phyloP scores from a whole-genome alignment of 2,113 vertebrate species.

The Emydura subglobosa region DNA sequence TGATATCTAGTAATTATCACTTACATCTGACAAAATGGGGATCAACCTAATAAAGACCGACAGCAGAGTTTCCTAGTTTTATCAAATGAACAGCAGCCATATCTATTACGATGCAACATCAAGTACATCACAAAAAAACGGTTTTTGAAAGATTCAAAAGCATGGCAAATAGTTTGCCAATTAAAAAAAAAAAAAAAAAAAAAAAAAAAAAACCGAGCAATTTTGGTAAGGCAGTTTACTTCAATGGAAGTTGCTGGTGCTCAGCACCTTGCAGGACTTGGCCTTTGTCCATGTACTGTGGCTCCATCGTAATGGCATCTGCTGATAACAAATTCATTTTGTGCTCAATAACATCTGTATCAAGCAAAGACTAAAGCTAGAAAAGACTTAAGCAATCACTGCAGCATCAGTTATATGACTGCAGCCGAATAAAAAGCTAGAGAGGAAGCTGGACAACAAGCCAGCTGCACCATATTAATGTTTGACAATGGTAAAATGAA shows the following conservation, averaged over 20 bases:
- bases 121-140: not conserved
- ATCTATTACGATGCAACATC: not conserved
- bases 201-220: not conserved
- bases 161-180: not conserved
- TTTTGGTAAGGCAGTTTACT: not conserved
- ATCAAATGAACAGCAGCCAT: not conserved
- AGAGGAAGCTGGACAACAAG: rapidly evolving
- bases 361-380: not conserved
- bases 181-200: too few relatives aligned
- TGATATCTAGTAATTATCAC: not conserved
- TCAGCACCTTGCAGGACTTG: not conserved
- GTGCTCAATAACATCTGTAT: not conserved
- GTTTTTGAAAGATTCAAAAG: not conserved
- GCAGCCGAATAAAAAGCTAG: not conserved
- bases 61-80: not conserved
- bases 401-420: not conserved
- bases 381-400: not conserved
- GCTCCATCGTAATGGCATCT: not conserved
- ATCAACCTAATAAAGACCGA: not conserved
- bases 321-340: not conserved
- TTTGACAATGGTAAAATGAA: not conserved
- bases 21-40: not conserved
- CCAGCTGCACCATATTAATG: not conserved
- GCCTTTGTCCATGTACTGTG: not conserved
- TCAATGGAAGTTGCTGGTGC: not conserved